Conservation (phyloP, 2,113 vertebrate species). For the Aldabrachelys gigantea region DNA sequence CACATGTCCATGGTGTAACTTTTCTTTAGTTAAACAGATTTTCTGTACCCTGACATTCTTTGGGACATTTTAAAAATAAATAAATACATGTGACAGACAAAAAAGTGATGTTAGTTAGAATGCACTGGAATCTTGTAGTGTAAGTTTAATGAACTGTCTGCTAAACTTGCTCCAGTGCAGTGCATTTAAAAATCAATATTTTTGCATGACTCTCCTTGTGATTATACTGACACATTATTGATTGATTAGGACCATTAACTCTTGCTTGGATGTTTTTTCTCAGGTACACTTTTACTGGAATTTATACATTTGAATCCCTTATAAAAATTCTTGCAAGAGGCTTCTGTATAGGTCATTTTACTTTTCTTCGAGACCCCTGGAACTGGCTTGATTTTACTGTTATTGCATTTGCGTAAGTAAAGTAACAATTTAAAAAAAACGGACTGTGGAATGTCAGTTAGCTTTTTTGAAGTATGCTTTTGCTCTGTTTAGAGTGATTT, state of each 20-base stretch:
- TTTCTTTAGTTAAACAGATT: background rate
- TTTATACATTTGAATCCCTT: constrained; percentile 97
- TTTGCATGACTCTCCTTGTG: background rate
- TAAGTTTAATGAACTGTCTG: background rate
- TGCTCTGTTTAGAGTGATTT: background rate
- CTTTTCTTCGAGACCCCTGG: constrained; percentile 97
- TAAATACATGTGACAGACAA: background rate
- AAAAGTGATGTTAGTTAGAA: background rate
- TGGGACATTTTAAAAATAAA: background rate
- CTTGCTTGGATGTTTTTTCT: constrained; percentile 32
- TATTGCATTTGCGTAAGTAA: constrained; percentile 96
- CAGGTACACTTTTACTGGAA: constrained; percentile 94
- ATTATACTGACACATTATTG: background rate
- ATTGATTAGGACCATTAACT: background rate
- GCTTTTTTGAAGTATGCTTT: background rate
- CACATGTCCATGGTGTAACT: background rate
- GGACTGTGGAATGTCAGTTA: background rate
- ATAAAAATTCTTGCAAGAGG: constrained; percentile 95
- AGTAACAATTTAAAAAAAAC: background rate
- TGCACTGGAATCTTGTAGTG: background rate
- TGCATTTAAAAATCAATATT: background rate
- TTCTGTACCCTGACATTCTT: background rate
- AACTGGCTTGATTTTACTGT: constrained; percentile 99
- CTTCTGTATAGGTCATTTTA: constrained; percentile 94
- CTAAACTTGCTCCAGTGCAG: background rate